Conservation (phyloP, 2,113 vertebrate genomes). For the Rhegmatorhina hoffmannsi region DNA sequence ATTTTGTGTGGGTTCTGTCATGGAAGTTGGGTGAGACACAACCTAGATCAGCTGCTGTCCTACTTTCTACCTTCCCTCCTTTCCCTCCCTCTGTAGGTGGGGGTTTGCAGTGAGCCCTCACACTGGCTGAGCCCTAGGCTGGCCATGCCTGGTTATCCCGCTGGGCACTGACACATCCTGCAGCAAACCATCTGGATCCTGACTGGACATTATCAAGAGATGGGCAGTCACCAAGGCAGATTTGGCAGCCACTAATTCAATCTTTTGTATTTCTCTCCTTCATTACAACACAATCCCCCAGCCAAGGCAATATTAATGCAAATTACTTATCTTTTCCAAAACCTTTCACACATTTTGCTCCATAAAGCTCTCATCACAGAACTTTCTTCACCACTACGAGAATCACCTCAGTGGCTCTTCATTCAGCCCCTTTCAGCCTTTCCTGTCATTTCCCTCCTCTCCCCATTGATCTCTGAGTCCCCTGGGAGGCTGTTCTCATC, state of each 20-base stretch:
- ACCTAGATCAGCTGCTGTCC: rapidly evolving
- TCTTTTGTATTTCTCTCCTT: background rate
- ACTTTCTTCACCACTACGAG: background rate
- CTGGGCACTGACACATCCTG: rapidly evolving
- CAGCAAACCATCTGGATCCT: background rate
- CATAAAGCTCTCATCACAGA: background rate
- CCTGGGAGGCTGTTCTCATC: background rate
- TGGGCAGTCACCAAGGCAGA: background rate
- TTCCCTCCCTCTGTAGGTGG: rapidly evolving
- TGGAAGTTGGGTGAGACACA: background rate
- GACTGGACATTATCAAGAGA: background rate
- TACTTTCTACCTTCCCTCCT: background rate
- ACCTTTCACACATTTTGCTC: background rate
- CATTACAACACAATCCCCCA: background rate
- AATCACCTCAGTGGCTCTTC: background rate
- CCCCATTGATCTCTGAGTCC: background rate
- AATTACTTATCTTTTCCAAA: background rate
- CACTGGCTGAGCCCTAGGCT: background rate
- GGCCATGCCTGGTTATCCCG: rapidly evolving
- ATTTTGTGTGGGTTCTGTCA: rapidly evolving
- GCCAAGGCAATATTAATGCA: background rate
- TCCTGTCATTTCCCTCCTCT: background rate
- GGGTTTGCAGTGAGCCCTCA: background rate
- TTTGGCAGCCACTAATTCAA: background rate
- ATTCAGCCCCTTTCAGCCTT: background rate